phyloP scores from a whole-genome alignment of 2,888 invertebrate genomes.

The Cerastis rubricosa region DNA sequence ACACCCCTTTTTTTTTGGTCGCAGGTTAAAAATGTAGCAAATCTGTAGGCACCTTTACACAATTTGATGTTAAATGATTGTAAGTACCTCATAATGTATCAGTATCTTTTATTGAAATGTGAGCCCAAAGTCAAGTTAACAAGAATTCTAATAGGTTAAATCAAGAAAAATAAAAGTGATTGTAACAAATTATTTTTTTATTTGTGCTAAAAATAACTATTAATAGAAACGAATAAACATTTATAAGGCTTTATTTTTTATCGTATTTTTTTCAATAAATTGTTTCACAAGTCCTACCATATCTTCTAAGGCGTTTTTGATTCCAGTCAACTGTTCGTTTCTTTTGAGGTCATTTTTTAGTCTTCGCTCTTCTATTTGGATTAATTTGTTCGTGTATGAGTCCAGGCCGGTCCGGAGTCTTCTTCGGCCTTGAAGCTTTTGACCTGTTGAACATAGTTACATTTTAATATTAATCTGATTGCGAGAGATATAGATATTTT shows the following conservation, averaged over 20 bases:
- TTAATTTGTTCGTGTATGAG: constrained; percentile 37
- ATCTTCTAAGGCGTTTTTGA: constrained; percentile 28
- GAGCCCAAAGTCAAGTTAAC: not conserved
- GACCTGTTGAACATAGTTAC: constrained; percentile 11
- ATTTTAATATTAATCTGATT: not conserved
- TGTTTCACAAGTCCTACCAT: constrained; percentile 32
- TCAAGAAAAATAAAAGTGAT: not conserved
- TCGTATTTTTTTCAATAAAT: not conserved
- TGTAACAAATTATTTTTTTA: constrained; percentile 7
- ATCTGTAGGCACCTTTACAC: not conserved
- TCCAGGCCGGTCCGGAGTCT: not conserved
- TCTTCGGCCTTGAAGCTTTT: constrained; percentile 3
- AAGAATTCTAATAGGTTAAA: not conserved
- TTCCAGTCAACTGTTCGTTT: constrained; percentile 35
- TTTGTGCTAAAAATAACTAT: constrained; percentile 17
- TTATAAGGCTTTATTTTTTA: constrained; percentile 5
- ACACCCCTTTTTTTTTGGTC: too few relatives aligned
- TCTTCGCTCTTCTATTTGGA: constrained; percentile 27
- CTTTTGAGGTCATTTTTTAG: constrained; percentile 29
- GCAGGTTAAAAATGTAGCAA: not conserved
- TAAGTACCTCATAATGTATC: not conserved
- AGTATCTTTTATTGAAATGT: not conserved
- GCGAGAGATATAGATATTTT: not conserved
- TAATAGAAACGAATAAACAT: constrained; percentile 24
- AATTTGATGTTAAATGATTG: not conserved